Conservation (phyloP, 2,113 vertebrate species). For the Colistium nudipinnis region DNA sequence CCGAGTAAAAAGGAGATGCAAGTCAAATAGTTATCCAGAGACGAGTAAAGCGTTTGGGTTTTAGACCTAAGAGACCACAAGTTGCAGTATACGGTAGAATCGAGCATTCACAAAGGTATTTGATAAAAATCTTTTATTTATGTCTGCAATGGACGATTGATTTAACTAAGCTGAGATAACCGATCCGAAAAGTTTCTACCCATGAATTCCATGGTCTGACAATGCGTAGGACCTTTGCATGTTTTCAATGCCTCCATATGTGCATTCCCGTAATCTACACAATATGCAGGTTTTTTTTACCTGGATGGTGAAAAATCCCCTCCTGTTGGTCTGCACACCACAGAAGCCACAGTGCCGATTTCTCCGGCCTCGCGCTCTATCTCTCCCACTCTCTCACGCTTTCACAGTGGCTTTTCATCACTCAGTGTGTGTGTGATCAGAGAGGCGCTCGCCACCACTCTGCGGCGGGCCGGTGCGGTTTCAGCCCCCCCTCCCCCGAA, state of each 20-base stretch:
- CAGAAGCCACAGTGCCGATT: conserved; percentile 20
- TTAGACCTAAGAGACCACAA: too few species aligned
- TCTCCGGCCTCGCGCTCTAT: conserved; percentile 12
- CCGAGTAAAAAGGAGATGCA: too few species aligned
- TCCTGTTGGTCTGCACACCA: conserved; percentile 7
- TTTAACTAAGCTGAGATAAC: too few species aligned
- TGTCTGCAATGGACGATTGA: too few species aligned
- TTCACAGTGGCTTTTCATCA: conserved; percentile 49
- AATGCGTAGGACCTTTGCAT: conserved; percentile 11
- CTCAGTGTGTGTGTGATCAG: conserved; percentile 49
- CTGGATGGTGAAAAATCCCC: conserved; percentile 33
- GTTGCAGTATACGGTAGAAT: too few species aligned
- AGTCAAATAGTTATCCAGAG: too few species aligned
- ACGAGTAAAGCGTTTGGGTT: too few species aligned
- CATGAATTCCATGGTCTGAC: too few species aligned
- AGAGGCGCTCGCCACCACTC: conserved; percentile 40
- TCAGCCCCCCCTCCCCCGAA: conserved; percentile 52
- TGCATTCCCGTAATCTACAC: conserved; percentile 30
- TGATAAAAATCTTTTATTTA: too few species aligned
- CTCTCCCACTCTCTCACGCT: conserved; percentile 44
- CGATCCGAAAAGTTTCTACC: too few species aligned
- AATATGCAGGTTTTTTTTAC: conserved; percentile 6
- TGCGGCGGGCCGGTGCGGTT: conserved; percentile 60
- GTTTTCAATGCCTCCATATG: background rate
- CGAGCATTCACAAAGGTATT: too few species aligned